Percentiles rank a stretch among this genome's conserved stretches.
Conservation (phyloP, 2,113 vertebrate species). For the Thalassoma bifasciatum region DNA sequence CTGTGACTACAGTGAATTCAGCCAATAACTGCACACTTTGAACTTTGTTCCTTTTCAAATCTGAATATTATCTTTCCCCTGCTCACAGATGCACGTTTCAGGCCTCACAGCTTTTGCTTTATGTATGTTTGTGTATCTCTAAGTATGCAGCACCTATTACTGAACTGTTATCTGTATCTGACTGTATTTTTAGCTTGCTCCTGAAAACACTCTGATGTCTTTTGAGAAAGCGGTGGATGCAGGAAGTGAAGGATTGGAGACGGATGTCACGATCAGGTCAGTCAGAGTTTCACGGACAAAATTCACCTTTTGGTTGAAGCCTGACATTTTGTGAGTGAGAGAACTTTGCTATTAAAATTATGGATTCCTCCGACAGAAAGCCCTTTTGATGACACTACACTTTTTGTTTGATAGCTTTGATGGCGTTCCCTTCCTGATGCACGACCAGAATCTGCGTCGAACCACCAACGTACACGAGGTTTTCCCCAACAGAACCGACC, state of each 20-base stretch:
- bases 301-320: background rate
- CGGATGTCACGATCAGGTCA: constrained; percentile 91
- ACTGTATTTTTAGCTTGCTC: constrained; percentile 82
- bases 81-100: too few relatives aligned
- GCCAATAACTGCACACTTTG: too few relatives aligned
- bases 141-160: too few relatives aligned
- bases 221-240: constrained; percentile 90
- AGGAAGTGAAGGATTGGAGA: constrained; percentile 87
- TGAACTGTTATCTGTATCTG: background rate
- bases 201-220: constrained; percentile 94
- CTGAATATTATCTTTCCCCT: too few relatives aligned
- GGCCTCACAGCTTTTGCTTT: too few relatives aligned
- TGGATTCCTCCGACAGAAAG: too few relatives aligned
- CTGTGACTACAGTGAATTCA: too few relatives aligned
- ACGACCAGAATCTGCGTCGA: constrained; percentile 87
- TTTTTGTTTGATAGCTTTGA: constrained; percentile 82
- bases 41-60: too few relatives aligned
- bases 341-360: too few relatives aligned
- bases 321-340: too few relatives aligned
- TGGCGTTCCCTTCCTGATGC: constrained; percentile 93
- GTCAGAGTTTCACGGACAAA: background rate
- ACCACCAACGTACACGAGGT: constrained; percentile 88
- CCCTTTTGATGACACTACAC: background rate
- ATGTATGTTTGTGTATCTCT: too few relatives aligned
- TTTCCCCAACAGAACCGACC: constrained; percentile 75